Percentiles rank a stretch among this genome's conserved stretches.
Evolutionary conservation across 2,797 vertebrate genomes (phyloP).

Genomic region (Manis crassicaudata): DNA sequence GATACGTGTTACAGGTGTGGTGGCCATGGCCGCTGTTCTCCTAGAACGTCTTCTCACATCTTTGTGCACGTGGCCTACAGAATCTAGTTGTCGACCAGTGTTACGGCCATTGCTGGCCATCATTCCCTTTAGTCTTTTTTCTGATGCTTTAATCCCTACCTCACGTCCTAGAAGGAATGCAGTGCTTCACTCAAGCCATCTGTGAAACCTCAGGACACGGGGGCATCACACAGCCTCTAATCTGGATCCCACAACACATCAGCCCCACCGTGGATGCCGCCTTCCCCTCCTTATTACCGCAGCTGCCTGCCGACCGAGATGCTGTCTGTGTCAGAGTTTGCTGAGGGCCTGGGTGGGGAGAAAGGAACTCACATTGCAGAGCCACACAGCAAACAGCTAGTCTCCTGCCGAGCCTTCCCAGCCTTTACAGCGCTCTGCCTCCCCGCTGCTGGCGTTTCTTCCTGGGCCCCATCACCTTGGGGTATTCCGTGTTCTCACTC

Average conservation of each 20-base stretch:
- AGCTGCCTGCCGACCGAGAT: background rate
- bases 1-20: constrained; percentile 96
- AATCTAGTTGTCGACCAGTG: too few species aligned
- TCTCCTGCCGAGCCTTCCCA: background rate
- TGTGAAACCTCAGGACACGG: background rate
- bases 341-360: background rate
- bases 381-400: too few species aligned
- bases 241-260: background rate
- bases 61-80: accelerated
- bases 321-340: background rate
- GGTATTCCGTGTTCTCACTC: accelerated
- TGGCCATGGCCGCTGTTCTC: accelerated
- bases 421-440: background rate
- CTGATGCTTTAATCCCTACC: background rate
- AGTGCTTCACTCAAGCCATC: background rate
- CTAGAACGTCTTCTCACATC: background rate
- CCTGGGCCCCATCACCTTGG: background rate
- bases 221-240: background rate
- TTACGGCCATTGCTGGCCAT: background rate
- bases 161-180: background rate
- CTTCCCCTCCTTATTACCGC: background rate
- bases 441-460: background rate
- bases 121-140: background rate
- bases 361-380: background rate
- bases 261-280: background rate